A percentile compares a stretch with the other conserved stretches of the same genome.
phyloP scores from a whole-genome alignment of 2,888 invertebrate genomes.

The Chrysotoxum bicinctum region DNA sequence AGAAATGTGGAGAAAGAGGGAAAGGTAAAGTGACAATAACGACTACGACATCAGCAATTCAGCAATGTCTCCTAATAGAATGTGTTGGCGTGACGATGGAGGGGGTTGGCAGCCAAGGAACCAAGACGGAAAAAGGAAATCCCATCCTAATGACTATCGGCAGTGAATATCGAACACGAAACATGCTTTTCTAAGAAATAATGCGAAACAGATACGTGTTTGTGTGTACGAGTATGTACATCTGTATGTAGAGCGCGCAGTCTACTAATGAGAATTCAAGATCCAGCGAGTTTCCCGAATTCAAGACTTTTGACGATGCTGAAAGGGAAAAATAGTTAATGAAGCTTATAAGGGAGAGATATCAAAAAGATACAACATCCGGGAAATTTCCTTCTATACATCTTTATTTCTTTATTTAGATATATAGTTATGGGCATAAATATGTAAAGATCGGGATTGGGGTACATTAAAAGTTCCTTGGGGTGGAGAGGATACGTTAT shows the following conservation, averaged over 20 bases:
- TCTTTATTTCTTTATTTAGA: neutral
- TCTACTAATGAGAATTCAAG: neutral
- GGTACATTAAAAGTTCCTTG: neutral
- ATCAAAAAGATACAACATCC: constrained; percentile 3
- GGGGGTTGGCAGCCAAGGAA: neutral
- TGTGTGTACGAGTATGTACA: neutral
- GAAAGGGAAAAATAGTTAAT: constrained; percentile 38
- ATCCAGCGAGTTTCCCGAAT: neutral
- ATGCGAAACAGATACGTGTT: constrained; percentile 10
- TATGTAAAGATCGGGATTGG: neutral
- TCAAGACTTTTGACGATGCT: constrained; percentile 35
- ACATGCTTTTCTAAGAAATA: constrained; percentile 10
- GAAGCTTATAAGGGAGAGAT: constrained; percentile 23
- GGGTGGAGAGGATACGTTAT: neutral
- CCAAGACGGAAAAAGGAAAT: constrained; percentile 32
- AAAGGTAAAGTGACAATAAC: neutral
- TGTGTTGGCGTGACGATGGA: neutral
- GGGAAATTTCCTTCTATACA: neutral
- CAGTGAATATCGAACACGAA: constrained; percentile 10
- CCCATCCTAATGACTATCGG: constrained; percentile 54
- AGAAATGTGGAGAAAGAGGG: neutral
- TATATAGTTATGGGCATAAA: neutral
- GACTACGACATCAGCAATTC: constrained; percentile 10
- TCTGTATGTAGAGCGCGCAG: neutral
- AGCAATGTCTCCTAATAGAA: neutral